Conservation (phyloP, 2,113 vertebrate genomes). For the Pygoscelis adeliae region DNA sequence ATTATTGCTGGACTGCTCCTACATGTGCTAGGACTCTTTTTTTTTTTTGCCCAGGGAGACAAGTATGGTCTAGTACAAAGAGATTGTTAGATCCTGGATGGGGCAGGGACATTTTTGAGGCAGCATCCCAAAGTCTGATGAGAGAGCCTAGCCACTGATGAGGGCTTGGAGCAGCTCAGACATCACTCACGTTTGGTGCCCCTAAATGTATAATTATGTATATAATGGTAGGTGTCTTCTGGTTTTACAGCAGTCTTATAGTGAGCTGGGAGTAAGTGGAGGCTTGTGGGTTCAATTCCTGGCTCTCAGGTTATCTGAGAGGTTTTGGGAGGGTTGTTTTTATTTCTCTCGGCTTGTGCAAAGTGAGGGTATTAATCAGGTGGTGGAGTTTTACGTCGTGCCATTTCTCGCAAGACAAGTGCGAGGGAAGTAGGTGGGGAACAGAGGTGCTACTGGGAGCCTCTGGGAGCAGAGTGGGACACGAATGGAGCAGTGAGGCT, state of each 20-base stretch:
- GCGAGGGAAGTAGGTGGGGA: not conserved
- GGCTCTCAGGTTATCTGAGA: not conserved
- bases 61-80: not conserved
- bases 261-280: not conserved
- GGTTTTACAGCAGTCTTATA: not conserved
- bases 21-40: rapidly evolving
- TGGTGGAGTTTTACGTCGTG: not conserved
- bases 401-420: not conserved
- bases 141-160: not conserved
- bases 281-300: not conserved
- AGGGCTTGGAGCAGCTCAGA: not conserved
- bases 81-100: not conserved
- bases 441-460: not conserved
- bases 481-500: not conserved
- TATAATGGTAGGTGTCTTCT: not conserved
- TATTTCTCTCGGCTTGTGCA: not conserved
- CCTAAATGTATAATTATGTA: not conserved
- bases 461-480: not conserved
- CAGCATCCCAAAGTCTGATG: not conserved
- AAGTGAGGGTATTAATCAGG: not conserved
- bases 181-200: not conserved
- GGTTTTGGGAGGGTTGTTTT: not conserved
- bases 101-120: not conserved
- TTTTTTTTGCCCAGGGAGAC: not conserved
- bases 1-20: not conserved